Evolutionary conservation across 2,797 vertebrate species (phyloP).

Genomic region (Anisognathus igniventris): DNA sequence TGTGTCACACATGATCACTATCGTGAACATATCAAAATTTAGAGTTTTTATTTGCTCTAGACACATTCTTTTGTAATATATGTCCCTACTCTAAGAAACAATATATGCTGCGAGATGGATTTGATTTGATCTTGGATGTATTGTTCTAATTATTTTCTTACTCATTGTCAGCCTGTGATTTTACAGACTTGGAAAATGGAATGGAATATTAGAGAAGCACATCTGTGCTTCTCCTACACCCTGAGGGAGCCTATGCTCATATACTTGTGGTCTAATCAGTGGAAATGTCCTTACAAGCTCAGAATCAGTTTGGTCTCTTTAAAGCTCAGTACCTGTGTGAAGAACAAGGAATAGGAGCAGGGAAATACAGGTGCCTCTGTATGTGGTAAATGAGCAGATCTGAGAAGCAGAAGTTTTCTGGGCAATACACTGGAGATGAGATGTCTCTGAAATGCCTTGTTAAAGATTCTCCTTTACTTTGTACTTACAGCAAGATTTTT

Average conservation of each 20-base stretch:
- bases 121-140: neutral
- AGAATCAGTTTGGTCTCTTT: neutral
- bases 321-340: neutral
- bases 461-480: neutral
- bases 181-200: neutral
- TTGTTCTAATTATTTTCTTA: neutral
- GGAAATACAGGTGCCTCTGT: neutral
- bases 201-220: neutral
- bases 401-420: neutral
- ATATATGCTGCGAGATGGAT: neutral
- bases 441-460: neutral
- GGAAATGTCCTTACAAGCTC: neutral
- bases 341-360: neutral
- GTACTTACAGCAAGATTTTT: slow-evolving; percentile 11
- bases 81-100: neutral
- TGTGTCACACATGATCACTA: neutral
- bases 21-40: neutral
- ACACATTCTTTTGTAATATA: neutral
- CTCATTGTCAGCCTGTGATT: neutral
- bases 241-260: neutral
- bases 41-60: neutral
- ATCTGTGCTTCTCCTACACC: neutral
- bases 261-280: neutral
- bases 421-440: neutral
- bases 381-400: neutral